Conservation (phyloP, 2,113 vertebrate genomes). For the Zeus faber region DNA sequence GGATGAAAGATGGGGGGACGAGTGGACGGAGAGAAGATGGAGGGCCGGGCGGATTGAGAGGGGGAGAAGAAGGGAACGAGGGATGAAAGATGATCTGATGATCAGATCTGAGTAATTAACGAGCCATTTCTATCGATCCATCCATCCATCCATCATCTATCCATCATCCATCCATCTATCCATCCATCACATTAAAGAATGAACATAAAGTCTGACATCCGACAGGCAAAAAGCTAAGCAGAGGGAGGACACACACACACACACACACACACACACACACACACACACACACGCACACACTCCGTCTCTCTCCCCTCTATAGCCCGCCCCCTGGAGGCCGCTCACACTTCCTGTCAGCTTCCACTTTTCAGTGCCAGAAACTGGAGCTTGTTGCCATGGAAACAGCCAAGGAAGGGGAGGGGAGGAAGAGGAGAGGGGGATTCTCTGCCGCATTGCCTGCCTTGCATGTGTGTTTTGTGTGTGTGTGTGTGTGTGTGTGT, state of each 20-base stretch:
- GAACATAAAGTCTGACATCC: too few relatives aligned
- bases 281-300: conserved; percentile 10
- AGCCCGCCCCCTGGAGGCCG: conserved; percentile 54
- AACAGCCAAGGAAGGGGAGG: conserved; percentile 68
- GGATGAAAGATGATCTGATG: too few relatives aligned
- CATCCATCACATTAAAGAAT: too few relatives aligned
- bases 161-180: too few relatives aligned
- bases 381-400: conserved; percentile 77
- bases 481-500: conserved; percentile 32
- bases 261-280: conserved; percentile 1
- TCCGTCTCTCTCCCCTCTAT: conserved; percentile 2
- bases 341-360: conserved; percentile 75
- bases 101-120: too few relatives aligned
- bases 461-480: conserved; percentile 54
- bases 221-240: too few relatives aligned
- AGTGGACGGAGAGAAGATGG: too few relatives aligned
- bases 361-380: conserved; percentile 74
- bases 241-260: neutral
- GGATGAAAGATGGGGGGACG: too few relatives aligned
- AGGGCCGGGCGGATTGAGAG: too few relatives aligned
- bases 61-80: too few relatives aligned
- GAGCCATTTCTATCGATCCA: too few relatives aligned
- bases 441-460: conserved; percentile 74
- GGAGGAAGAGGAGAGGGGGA: conserved; percentile 3
- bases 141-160: too few relatives aligned